Conservation (phyloP, 23 tunicate species). For the Botrylloides violaceus region DNA sequence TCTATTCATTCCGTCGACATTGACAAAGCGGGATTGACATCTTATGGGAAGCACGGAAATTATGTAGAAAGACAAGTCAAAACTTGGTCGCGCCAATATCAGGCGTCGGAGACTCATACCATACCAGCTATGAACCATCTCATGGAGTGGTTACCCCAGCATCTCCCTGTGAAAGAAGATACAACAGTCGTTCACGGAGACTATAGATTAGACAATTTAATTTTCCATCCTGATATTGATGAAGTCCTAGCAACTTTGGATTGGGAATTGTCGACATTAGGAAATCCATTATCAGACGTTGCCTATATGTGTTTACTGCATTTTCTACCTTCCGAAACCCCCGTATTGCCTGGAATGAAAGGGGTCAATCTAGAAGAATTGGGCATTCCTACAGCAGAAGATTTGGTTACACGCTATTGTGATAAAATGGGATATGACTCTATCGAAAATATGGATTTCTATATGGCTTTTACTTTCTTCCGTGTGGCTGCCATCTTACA, state of each 20-base stretch:
- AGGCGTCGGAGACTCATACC: slow-evolving; percentile 62
- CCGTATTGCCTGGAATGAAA: slow-evolving; percentile 67
- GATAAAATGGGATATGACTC: slow-evolving; percentile 21
- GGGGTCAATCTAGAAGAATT: slow-evolving; percentile 56
- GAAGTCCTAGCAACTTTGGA: slow-evolving; percentile 75
- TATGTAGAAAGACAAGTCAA: slow-evolving; percentile 76
- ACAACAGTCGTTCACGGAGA: slow-evolving; percentile 92
- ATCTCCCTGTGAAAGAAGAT: slow-evolving; percentile 53
- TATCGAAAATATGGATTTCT: slow-evolving; percentile 73
- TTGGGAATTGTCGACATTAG: slow-evolving; percentile 97
- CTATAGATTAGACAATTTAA: slow-evolving; percentile 81
- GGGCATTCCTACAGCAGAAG: slow-evolving; percentile 74
- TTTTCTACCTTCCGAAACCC: slow-evolving; percentile 63
- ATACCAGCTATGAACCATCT: slow-evolving; percentile 78
- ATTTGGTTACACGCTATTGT: slow-evolving; percentile 56
- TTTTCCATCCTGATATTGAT: slow-evolving; percentile 49
- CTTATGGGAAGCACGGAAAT: slow-evolving; percentile 76
- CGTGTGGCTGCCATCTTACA: slow-evolving; percentile 90
- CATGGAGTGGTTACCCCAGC: slow-evolving; percentile 85
- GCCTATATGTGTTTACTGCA: slow-evolving; percentile 62
- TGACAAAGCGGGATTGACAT: slow-evolving; percentile 29
- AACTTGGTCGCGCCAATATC: slow-evolving; percentile 90
- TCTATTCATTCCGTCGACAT: slow-evolving; percentile 65
- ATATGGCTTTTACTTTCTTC: slow-evolving; percentile 93
- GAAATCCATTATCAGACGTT: slow-evolving; percentile 90